phyloP scores from a whole-genome alignment of 2,113 vertebrate genomes.

The Nettapus auritus region DNA sequence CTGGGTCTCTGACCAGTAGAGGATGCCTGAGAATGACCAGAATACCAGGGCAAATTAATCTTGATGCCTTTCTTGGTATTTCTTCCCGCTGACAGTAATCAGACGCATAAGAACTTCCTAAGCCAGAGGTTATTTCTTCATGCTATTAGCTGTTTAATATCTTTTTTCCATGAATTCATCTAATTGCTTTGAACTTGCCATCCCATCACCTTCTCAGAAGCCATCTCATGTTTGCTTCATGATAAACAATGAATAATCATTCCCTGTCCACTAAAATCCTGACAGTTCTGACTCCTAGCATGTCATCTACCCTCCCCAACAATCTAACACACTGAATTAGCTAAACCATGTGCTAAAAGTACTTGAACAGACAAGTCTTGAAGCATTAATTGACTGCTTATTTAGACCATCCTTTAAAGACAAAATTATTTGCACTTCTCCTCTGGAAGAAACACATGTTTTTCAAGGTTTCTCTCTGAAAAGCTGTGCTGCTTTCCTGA shows the following conservation, averaged over 20 bases:
- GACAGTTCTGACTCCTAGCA: neutral
- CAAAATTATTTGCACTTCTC: neutral
- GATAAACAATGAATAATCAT: neutral
- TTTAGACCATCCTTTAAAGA: neutral
- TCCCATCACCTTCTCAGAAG: neutral
- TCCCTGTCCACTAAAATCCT: neutral
- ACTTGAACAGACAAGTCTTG: neutral
- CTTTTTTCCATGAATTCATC: constrained; percentile 27
- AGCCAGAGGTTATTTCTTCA: neutral
- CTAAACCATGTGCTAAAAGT: neutral
- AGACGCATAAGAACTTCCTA: neutral
- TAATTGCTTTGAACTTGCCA: constrained; percentile 11
- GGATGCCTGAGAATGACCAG: neutral
- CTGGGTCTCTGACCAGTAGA: accelerated
- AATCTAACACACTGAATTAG: neutral
- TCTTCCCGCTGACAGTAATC: neutral
- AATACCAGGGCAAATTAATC: neutral
- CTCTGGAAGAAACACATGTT: neutral
- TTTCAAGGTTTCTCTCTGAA: neutral
- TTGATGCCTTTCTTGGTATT: neutral
- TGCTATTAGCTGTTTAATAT: constrained; percentile 8
- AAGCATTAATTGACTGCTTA: neutral
- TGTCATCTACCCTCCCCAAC: neutral
- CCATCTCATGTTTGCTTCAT: neutral
- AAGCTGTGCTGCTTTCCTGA: neutral